Evolutionary conservation across 2,797 vertebrate species (phyloP).

Genomic region (Danio aesculapii): DNA sequence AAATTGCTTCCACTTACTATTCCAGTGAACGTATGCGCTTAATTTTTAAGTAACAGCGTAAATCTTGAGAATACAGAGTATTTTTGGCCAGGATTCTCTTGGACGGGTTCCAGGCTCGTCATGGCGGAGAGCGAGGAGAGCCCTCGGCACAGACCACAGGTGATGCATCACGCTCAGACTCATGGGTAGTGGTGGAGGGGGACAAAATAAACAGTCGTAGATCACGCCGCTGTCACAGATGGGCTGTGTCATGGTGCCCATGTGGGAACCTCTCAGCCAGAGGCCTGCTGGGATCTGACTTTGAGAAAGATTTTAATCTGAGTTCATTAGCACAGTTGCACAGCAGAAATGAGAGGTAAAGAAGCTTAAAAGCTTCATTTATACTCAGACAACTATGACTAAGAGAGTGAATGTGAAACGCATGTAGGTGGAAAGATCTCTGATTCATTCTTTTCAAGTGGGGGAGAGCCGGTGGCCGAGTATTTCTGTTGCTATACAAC

Average conservation of each 20-base stretch:
- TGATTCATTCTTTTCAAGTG: constrained; percentile 49
- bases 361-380: constrained; percentile 5
- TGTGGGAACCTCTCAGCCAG: constrained; percentile 4
- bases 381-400: constrained; percentile 27
- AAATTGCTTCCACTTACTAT: constrained; percentile 14
- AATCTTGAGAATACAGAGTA: constrained; percentile 43
- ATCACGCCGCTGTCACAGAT: constrained; percentile 75
- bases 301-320: constrained; percentile 11
- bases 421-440: constrained; percentile 44
- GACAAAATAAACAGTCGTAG: constrained; percentile 79
- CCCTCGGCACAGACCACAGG: constrained; percentile 62
- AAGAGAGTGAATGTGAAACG: constrained; percentile 33
- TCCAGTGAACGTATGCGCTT: not conserved
- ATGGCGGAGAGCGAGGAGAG: constrained; percentile 62
- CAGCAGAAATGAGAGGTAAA: constrained; percentile 24
- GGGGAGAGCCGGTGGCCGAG: constrained; percentile 33
- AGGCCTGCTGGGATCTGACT: not conserved
- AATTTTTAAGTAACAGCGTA: constrained; percentile 31
- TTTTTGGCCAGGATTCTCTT: constrained; percentile 54
- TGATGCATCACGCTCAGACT: constrained; percentile 78
- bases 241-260: constrained; percentile 63
- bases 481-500: constrained; percentile 46
- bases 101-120: constrained; percentile 65
- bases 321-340: constrained; percentile 6
- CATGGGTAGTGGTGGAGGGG: constrained; percentile 62